These are phyloP conservation scores for Dasypus novemcinctus DNA, from an alignment of 2,113 vertebrate genomes.

Conservation along the genomic window DNA sequence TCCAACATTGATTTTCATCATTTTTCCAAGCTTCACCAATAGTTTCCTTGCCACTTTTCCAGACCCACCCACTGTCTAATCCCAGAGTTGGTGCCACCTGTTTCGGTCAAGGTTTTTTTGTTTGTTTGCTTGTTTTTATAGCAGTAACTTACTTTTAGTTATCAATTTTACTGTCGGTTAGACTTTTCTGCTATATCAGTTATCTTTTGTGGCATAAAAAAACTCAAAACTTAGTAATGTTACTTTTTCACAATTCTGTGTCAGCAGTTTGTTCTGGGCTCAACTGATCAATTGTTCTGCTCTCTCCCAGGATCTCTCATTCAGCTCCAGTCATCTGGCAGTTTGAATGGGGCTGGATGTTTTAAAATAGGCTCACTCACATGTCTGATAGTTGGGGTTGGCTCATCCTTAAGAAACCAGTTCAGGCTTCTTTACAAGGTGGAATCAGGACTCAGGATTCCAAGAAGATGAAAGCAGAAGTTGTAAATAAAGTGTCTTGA, in stretches of 20 bases:
- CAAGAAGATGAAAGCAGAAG: neutral
- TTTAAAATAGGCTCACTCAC: neutral
- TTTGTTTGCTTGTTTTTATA: neutral
- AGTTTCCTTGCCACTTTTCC: neutral
- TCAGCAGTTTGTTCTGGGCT: neutral
- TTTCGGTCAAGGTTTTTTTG: neutral
- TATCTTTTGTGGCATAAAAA: neutral
- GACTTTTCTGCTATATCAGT: neutral
- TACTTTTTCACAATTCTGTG: neutral
- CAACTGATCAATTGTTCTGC: neutral
- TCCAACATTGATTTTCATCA: neutral
- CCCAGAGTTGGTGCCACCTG: neutral
- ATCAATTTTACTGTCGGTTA: neutral
- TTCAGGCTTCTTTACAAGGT: neutral
- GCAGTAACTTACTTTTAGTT: neutral
- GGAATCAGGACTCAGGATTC: neutral
- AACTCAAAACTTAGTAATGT: neutral
- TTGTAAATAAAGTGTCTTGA: neutral
- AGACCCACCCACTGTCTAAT: neutral
- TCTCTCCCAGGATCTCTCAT: neutral
- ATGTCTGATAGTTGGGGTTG: neutral
- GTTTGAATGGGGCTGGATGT: neutral
- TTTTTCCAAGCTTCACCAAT: neutral
- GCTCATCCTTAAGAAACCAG: neutral
- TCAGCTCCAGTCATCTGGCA: neutral